Evolutionary conservation across 2,797 vertebrate genomes (phyloP).

Genomic region (Leptodactylus fallax): DNA sequence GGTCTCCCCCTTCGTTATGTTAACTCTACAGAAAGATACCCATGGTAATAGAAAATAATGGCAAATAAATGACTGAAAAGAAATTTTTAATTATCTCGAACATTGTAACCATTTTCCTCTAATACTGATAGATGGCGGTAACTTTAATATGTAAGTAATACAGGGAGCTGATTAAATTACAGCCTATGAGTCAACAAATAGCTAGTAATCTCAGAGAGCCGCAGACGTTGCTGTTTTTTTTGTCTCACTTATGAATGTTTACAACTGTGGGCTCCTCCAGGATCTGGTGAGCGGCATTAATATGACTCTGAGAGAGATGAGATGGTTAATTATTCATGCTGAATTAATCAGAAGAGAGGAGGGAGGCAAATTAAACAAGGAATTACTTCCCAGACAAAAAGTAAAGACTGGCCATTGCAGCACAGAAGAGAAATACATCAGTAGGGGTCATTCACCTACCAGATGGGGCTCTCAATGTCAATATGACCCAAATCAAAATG

Average conservation of each 20-base stretch:
- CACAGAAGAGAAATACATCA: not conserved
- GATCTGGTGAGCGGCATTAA: conserved; percentile 8
- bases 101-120: not conserved
- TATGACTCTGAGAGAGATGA: not conserved
- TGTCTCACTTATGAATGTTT: conserved; percentile 30
- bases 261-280: conserved; percentile 2
- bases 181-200: not conserved
- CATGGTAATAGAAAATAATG: not conserved
- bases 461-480: not conserved
- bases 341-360: conserved; percentile 27
- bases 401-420: not conserved
- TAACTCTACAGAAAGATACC: not conserved
- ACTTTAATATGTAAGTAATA: not conserved
- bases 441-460: not conserved
- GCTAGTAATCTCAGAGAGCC: not conserved
- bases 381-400: not conserved
- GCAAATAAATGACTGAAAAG: not conserved
- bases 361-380: not conserved
- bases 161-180: not conserved
- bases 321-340: conserved; percentile 42
- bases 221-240: not conserved
- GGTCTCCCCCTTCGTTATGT: not conserved
- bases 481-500: not conserved
- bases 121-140: not conserved
- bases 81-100: not conserved